These are phyloP conservation scores for Zosterops borbonicus DNA, from an alignment of 2,113 vertebrate species.

Conservation along the genomic window DNA sequence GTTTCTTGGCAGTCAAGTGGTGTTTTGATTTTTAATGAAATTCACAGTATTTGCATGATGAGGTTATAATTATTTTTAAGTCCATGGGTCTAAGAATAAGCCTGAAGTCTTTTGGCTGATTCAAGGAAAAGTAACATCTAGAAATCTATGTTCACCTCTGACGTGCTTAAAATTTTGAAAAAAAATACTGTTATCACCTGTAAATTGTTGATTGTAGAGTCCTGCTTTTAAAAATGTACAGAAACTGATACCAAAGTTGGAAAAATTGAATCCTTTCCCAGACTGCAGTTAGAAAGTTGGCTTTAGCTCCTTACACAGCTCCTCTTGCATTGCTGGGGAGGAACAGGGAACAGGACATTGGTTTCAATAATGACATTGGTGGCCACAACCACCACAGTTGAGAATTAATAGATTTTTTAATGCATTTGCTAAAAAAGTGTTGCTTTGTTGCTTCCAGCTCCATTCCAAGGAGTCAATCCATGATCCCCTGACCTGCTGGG, in stretches of 20 bases:
- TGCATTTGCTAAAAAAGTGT: not conserved
- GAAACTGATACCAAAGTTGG: not conserved
- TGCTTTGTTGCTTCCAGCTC: not conserved
- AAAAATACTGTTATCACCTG: not conserved
- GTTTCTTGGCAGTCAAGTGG: conserved; percentile 45
- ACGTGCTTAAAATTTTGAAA: not conserved
- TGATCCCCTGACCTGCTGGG: not conserved
- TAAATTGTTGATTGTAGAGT: not conserved
- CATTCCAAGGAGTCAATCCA: not conserved
- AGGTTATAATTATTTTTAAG: not conserved
- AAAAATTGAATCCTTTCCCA: not conserved
- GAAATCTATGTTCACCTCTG: not conserved
- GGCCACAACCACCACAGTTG: not conserved
- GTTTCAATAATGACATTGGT: not conserved
- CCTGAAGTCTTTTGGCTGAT: not conserved
- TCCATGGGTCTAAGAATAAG: not conserved
- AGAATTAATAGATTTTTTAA: not conserved
- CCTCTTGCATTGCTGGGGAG: not conserved
- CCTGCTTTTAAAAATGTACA: not conserved
- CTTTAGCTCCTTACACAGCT: not conserved
- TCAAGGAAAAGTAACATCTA: not conserved
- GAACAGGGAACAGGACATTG: not conserved
- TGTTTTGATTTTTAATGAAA: conserved; percentile 40
- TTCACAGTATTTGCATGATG: not conserved
- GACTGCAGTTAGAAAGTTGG: not conserved